Evolutionary conservation across 2,888 invertebrate species (phyloP).

Genomic region (Calephelis perditalis): DNA sequence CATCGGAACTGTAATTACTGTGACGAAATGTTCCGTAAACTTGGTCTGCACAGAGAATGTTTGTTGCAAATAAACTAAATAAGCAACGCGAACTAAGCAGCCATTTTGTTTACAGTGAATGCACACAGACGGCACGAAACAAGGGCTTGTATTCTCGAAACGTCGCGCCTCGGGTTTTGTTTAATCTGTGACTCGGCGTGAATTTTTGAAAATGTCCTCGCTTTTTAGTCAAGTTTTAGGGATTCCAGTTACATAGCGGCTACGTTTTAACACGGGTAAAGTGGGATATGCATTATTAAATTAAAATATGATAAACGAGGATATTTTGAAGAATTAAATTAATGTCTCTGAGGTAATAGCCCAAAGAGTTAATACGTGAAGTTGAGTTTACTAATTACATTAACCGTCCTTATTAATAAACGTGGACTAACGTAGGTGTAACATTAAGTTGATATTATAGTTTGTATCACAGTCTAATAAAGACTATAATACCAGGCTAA

Average conservation of each 20-base stretch:
- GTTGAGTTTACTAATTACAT: no score
- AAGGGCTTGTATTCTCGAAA: conserved; percentile 26
- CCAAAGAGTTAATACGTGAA: no score
- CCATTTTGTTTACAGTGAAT: conserved; percentile 34
- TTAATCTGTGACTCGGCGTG: conserved; percentile 25
- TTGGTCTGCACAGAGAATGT: conserved; percentile 32
- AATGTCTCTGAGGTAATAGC: no score
- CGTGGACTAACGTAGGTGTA: no score
- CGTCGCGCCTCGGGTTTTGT: conserved; percentile 24
- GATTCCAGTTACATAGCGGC: background rate
- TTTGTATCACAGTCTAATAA: no score
- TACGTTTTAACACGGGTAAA: background rate
- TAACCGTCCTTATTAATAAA: no score
- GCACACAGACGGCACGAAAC: conserved; percentile 28
- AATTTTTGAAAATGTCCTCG: conserved; percentile 22
- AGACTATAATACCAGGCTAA: no score
- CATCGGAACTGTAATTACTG: conserved; percentile 14
- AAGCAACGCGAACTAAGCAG: conserved; percentile 36
- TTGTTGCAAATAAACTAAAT: conserved; percentile 36
- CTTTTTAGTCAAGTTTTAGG: background rate
- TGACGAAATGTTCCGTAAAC: conserved; percentile 27
- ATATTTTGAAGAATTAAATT: no score
- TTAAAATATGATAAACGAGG: no score
- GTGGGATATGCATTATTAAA: no score
- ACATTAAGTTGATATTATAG: no score